Conservation (phyloP, 2,113 vertebrate genomes). For the Chrysochloris asiatica region DNA sequence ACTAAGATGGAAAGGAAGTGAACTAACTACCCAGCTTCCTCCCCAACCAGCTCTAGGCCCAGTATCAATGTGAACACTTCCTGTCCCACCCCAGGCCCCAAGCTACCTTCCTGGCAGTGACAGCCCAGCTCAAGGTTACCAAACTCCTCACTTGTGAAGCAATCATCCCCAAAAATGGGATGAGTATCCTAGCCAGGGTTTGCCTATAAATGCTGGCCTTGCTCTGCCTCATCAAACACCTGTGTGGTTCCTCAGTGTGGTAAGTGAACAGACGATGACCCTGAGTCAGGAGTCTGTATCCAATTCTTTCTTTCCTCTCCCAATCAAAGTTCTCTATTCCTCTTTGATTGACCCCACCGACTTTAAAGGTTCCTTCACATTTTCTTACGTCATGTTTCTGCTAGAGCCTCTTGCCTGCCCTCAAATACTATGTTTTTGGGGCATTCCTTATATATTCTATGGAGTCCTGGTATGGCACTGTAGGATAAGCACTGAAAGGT, state of each 20-base stretch:
- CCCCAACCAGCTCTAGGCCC: conserved; percentile 28
- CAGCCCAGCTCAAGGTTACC: conserved; percentile 35
- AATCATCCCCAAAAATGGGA: conserved; percentile 6
- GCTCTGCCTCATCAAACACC: background rate
- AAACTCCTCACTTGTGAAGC: conserved; percentile 60
- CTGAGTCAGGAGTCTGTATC: background rate
- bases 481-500: no score
- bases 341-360: background rate
- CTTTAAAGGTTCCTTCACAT: background rate
- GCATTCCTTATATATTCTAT: background rate
- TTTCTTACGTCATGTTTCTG: background rate
- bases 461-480: no score
- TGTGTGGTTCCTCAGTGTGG: background rate
- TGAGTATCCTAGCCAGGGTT: background rate
- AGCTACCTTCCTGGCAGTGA: conserved; percentile 26
- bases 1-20: background rate
- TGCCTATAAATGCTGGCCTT: conserved; percentile 60
- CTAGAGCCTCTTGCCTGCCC: background rate
- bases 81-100: conserved; percentile 5
- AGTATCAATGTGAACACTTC: conserved; percentile 59
- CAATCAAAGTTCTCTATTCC: background rate
- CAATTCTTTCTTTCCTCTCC: background rate
- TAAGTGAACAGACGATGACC: conserved; percentile 38
- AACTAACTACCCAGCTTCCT: conserved; percentile 42
- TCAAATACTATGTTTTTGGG: background rate